Evolutionary conservation across 2,888 invertebrate genomes (phyloP).

Genomic region (Junonia oenone): DNA sequence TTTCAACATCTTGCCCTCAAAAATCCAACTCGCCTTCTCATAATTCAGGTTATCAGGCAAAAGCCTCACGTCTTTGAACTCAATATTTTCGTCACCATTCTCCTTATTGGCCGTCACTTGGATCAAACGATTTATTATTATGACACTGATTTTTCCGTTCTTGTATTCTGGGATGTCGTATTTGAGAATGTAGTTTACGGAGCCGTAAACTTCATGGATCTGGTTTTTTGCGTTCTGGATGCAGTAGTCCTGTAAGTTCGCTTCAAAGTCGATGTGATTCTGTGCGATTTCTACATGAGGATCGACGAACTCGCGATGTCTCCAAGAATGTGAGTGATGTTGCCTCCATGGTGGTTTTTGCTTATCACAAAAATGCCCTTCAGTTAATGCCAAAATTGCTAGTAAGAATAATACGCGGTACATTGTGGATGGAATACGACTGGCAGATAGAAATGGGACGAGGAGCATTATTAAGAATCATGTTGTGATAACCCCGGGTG

Average conservation of each 20-base stretch:
- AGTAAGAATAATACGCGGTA: not conserved
- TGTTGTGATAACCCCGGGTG: not conserved
- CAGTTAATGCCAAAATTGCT: not conserved
- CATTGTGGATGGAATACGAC: not conserved
- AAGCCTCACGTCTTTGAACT: slow-evolving; percentile 9
- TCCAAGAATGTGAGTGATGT: not conserved
- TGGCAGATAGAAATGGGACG: not conserved
- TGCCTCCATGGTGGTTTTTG: not conserved
- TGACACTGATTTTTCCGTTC: slow-evolving; percentile 7
- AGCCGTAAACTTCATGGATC: slow-evolving; percentile 10
- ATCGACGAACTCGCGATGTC: not conserved
- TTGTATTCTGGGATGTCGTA: slow-evolving; percentile 7
- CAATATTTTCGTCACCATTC: not conserved
- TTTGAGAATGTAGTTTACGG: slow-evolving; percentile 5
- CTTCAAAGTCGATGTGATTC: not conserved
- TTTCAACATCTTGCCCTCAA: not conserved
- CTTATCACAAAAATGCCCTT: not conserved
- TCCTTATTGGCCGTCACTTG: not conserved
- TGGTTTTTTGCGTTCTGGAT: not conserved
- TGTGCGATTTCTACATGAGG: not conserved
- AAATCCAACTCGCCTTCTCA: slow-evolving; percentile 3
- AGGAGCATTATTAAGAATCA: not conserved
- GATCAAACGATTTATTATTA: slow-evolving; percentile 5
- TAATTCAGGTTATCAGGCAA: slow-evolving; percentile 7
- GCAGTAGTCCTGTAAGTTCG: not conserved